These are phyloP conservation scores for Vireo altiloquus DNA, from an alignment of 2,113 vertebrate species.

Conservation along the genomic window DNA sequence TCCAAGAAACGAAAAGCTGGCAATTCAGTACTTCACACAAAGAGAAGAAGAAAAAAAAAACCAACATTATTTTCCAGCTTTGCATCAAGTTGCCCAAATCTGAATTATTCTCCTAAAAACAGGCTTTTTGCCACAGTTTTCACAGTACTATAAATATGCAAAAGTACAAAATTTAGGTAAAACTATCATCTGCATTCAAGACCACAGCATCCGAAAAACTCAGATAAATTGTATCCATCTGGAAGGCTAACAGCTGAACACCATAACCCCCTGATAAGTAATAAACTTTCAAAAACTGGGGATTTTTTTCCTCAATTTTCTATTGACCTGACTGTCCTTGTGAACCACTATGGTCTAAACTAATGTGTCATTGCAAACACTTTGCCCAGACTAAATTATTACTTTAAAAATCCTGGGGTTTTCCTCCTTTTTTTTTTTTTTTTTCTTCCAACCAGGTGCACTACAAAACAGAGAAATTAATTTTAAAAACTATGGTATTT, in stretches of 20 bases:
- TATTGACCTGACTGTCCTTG: neutral
- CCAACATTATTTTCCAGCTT: neutral
- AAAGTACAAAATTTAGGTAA: neutral
- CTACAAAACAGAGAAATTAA: neutral
- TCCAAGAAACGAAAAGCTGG: neutral
- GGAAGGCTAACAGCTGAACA: neutral
- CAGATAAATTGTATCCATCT: neutral
- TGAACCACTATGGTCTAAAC: neutral
- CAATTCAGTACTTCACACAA: neutral
- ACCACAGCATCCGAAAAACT: neutral
- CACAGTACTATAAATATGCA: neutral
- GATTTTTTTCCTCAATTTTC: neutral
- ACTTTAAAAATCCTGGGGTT: rapidly evolving
- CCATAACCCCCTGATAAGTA: neutral
- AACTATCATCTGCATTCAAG: neutral
- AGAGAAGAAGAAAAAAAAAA: neutral
- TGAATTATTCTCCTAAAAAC: neutral
- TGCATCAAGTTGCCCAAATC: neutral
- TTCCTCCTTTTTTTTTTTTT: neutral
- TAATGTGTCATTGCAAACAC: neutral
- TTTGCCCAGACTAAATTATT: neutral
- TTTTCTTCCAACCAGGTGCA: neutral
- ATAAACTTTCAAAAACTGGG: neutral
- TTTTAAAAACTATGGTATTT: neutral
- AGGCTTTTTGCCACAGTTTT: neutral